phyloP scores from a whole-genome alignment of 2,113 vertebrate species.

The Cololabis saira region DNA sequence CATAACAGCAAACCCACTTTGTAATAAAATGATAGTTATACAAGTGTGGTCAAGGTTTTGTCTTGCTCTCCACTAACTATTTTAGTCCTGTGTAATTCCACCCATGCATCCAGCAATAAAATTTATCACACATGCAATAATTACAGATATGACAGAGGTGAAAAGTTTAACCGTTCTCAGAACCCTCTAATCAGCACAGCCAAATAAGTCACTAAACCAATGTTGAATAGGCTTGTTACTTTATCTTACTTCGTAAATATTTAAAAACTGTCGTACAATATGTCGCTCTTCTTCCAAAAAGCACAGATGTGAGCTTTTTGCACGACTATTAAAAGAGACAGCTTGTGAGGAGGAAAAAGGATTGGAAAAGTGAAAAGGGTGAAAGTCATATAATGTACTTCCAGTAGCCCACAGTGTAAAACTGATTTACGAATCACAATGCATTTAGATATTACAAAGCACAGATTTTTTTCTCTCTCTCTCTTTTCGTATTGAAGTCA shows the following conservation, averaged over 20 bases:
- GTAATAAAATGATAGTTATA: not conserved
- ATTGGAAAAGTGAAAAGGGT: too few species aligned
- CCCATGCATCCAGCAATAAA: slow-evolving; percentile 7
- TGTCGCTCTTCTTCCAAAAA: slow-evolving; percentile 15
- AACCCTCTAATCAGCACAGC: slow-evolving; percentile 51
- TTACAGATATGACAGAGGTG: slow-evolving; percentile 49
- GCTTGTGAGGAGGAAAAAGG: not conserved
- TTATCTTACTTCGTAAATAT: slow-evolving; percentile 51
- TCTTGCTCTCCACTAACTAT: slow-evolving; percentile 11
- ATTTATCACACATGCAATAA: slow-evolving; percentile 47
- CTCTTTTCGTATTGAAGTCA: not conserved
- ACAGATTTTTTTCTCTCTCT: not conserved
- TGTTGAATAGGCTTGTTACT: slow-evolving; percentile 12
- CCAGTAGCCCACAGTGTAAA: too few species aligned
- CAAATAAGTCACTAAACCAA: slow-evolving; percentile 32
- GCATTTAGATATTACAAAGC: not conserved
- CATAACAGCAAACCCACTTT: not conserved
- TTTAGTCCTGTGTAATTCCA: not conserved
- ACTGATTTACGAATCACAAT: not conserved
- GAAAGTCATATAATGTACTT: too few species aligned
- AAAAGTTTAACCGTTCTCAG: slow-evolving; percentile 58
- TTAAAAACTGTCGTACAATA: slow-evolving; percentile 6
- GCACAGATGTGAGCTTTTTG: not conserved
- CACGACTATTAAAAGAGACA: not conserved
- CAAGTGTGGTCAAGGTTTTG: slow-evolving; percentile 3